phyloP scores from a whole-genome alignment of 2,797 vertebrate genomes.

The Emydoidea blandingii region DNA sequence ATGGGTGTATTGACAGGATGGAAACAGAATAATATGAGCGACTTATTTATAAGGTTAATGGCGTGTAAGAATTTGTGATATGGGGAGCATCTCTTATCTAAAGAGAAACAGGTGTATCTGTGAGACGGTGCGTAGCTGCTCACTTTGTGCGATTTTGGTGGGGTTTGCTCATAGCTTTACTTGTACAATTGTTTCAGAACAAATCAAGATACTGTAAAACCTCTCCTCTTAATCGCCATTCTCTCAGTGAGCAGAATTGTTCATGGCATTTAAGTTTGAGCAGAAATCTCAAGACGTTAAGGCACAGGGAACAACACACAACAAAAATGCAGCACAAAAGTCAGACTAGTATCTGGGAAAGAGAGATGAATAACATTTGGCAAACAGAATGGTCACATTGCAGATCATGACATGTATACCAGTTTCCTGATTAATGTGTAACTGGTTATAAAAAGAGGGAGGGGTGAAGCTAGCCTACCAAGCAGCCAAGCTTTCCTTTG shows the following conservation, averaged over 20 bases:
- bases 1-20: neutral
- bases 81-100: neutral
- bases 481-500: constrained; percentile 35
- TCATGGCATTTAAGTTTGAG: neutral
- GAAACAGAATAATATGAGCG: neutral
- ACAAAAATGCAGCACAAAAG: neutral
- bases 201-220: neutral
- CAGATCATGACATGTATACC: neutral
- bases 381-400: fast-evolving
- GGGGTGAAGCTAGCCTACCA: neutral
- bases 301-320: neutral
- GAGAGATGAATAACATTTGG: fast-evolving
- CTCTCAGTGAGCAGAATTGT: fast-evolving
- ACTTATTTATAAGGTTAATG: neutral
- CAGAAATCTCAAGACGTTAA: neutral
- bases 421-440: constrained; percentile 11
- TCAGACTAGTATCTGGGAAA: neutral
- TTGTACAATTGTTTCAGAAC: neutral
- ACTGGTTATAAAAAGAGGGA: neutral
- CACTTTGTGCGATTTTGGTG: neutral
- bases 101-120: neutral
- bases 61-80: neutral
- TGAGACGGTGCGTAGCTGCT: neutral
- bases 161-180: neutral
- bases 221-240: neutral